Percentiles rank a stretch among this genome's conserved stretches.
Evolutionary conservation across 2,113 vertebrate genomes (phyloP).

Genomic region (Pleuronectes platessa): DNA sequence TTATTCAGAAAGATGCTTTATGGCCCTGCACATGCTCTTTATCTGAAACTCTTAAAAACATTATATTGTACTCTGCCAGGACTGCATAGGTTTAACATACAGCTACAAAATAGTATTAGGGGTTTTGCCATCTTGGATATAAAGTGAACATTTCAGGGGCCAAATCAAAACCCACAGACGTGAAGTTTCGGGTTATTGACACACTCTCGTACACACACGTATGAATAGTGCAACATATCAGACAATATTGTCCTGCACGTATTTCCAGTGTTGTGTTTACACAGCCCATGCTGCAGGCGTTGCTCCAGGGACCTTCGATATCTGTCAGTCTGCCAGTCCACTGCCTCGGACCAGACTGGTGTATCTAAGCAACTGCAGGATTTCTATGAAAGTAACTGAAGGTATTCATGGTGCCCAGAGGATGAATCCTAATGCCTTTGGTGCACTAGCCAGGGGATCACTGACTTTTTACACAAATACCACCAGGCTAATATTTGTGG

Average conservation of each 20-base stretch:
- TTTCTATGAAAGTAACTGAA: background rate
- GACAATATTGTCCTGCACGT: background rate
- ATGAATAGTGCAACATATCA: background rate
- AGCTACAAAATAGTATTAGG: background rate
- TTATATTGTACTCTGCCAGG: too few species aligned
- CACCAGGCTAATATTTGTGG: background rate
- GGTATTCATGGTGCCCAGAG: background rate
- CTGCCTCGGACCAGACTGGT: background rate
- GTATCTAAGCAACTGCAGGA: background rate
- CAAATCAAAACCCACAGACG: background rate
- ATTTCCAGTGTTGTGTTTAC: background rate
- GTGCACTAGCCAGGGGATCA: background rate
- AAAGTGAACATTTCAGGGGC: background rate
- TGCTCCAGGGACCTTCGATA: background rate
- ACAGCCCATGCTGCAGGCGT: background rate
- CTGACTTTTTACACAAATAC: background rate
- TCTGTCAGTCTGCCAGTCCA: background rate
- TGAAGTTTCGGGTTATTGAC: background rate
- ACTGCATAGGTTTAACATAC: too few species aligned
- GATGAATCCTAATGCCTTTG: background rate
- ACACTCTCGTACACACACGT: background rate
- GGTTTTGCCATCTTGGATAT: background rate
- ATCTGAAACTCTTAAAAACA: too few species aligned
- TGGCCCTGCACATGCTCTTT: too few species aligned
- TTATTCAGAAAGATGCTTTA: too few species aligned